phyloP scores from a whole-genome alignment of 1,140 invertebrate species.

The Halesus radiatus region DNA sequence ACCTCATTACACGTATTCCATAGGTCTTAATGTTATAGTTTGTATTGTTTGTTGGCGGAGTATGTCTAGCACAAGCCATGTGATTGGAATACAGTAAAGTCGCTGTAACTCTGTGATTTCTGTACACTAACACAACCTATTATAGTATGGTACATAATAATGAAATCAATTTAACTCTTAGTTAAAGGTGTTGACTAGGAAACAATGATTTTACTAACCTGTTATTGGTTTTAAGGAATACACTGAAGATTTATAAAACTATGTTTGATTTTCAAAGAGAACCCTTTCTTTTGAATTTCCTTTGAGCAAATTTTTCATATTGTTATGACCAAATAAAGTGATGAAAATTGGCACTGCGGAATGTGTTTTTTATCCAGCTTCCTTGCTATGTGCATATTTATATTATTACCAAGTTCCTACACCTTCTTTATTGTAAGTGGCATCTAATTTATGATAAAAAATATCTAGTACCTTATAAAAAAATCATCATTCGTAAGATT shows the following conservation, averaged over 20 bases:
- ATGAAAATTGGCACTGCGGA: no score
- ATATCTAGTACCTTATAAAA: no score
- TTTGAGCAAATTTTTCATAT: no score
- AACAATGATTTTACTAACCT: not conserved
- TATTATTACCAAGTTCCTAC: no score
- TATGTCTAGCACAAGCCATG: not conserved
- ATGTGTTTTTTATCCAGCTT: no score
- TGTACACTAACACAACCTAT: conserved; percentile 24
- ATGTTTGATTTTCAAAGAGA: not conserved
- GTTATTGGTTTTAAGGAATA: not conserved
- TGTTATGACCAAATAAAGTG: no score
- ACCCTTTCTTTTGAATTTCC: no score
- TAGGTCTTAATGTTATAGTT: conserved; percentile 25
- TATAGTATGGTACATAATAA: not conserved
- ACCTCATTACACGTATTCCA: conserved; percentile 28
- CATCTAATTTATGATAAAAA: no score
- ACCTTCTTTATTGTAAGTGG: no score
- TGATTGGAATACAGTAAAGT: conserved; percentile 11
- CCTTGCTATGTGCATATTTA: no score
- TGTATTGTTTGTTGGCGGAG: not conserved
- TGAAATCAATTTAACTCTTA: conserved; percentile 9
- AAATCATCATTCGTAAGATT: no score
- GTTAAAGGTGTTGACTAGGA: not conserved
- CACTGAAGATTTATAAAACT: conserved; percentile 25
- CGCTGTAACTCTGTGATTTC: conserved; percentile 26